Evolutionary conservation across 2,888 invertebrate genomes (phyloP).

Genomic region (Ptilodon capucinus): DNA sequence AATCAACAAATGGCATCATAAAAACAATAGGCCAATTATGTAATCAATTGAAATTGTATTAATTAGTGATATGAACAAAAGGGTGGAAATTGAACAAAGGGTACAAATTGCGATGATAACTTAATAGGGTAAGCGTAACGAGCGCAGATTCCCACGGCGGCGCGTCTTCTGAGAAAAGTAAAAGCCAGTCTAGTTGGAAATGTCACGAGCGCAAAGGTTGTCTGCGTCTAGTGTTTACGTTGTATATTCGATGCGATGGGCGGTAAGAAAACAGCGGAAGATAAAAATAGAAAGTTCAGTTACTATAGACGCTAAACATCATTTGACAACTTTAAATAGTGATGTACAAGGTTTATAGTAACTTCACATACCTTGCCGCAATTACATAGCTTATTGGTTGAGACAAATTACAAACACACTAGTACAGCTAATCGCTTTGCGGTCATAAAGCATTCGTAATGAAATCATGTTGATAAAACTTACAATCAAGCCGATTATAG

Average conservation of each 20-base stretch:
- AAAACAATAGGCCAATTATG: neutral
- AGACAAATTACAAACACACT: no score
- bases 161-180: constrained; percentile 27
- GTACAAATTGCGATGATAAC: constrained; percentile 5
- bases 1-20: neutral
- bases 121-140: constrained; percentile 7
- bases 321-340: neutral
- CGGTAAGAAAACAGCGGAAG: constrained; percentile 4
- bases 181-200: constrained; percentile 41
- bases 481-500: constrained; percentile 14
- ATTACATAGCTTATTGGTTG: no score
- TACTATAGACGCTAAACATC: neutral
- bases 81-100: neutral
- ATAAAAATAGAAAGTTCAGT: neutral
- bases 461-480: constrained; percentile 21
- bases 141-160: constrained; percentile 39
- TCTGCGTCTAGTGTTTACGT: constrained; percentile 33
- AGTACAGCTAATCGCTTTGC: no score
- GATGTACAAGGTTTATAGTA: neutral
- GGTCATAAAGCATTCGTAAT: constrained; percentile 20
- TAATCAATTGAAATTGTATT: neutral
- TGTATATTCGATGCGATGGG: constrained; percentile 5
- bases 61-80: neutral
- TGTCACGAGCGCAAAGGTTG: constrained; percentile 53
- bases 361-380: no score